phyloP scores from a whole-genome alignment of 2,113 vertebrate genomes.

The Brachypteracias leptosomus region DNA sequence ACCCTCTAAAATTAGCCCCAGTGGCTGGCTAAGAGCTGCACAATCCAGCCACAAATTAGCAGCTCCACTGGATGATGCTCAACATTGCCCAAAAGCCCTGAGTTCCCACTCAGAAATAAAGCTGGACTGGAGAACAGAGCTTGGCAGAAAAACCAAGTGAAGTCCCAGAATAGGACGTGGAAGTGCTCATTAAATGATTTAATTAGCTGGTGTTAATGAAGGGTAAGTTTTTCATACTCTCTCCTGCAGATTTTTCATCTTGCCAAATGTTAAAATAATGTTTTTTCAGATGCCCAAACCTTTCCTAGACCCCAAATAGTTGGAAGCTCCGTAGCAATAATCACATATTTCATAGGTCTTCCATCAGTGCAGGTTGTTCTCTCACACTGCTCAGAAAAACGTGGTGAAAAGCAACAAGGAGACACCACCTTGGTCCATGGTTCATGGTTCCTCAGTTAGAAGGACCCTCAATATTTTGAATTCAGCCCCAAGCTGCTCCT shows the following conservation, averaged over 20 bases:
- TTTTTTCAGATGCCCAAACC: not conserved
- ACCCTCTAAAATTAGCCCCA: not conserved
- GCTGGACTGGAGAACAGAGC: not conserved
- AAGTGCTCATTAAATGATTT: not conserved
- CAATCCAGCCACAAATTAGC: not conserved
- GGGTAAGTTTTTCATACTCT: not conserved
- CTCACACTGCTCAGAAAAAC: rapidly evolving
- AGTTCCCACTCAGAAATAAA: not conserved
- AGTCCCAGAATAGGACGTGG: not conserved
- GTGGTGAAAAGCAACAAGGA: rapidly evolving
- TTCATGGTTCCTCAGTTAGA: not conserved
- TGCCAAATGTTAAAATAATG: not conserved
- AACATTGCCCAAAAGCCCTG: not conserved
- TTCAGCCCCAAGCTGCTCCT: not conserved
- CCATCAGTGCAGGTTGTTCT: not conserved
- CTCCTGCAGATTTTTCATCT: not conserved
- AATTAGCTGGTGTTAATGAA: constrained; percentile 5
- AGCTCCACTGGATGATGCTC: not conserved
- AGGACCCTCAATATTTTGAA: rapidly evolving
- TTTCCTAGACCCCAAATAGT: not conserved
- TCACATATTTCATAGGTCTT: not conserved
- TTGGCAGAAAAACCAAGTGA: not conserved
- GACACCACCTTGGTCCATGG: not conserved
- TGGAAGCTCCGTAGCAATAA: not conserved
- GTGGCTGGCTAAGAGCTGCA: not conserved